These are phyloP conservation scores for Lanius collurio DNA, from an alignment of 2,113 vertebrate species.

Conservation along the genomic window DNA sequence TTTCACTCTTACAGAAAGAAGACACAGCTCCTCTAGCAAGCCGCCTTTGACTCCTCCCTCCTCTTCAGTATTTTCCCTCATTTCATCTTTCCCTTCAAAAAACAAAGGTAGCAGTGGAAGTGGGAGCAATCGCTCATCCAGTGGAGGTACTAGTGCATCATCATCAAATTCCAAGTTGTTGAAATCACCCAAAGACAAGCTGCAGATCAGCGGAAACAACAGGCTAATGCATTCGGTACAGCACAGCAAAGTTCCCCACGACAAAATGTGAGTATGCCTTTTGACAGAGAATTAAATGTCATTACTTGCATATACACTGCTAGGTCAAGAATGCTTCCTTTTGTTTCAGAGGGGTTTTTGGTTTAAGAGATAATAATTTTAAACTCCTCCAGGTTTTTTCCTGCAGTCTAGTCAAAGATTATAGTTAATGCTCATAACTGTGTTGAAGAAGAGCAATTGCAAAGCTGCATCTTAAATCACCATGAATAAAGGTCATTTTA, in stretches of 20 bases:
- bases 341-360: background rate
- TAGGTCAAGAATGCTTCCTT: background rate
- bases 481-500: background rate
- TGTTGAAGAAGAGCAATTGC: background rate
- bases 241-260: slow-evolving; percentile 83
- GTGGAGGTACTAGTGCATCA: slow-evolving; percentile 76
- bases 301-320: background rate
- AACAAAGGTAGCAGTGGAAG: slow-evolving; percentile 76
- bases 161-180: slow-evolving; percentile 88
- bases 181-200: slow-evolving; percentile 98
- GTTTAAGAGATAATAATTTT: background rate
- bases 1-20: slow-evolving; percentile 84
- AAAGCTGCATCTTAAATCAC: background rate
- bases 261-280: slow-evolving; percentile 87
- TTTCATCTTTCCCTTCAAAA: slow-evolving; percentile 83
- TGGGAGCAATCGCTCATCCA: slow-evolving; percentile 76
- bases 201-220: slow-evolving; percentile 84
- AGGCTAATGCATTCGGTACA: slow-evolving; percentile 82
- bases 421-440: background rate
- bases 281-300: background rate
- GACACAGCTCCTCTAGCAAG: slow-evolving; percentile 92
- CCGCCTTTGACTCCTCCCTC: slow-evolving; percentile 79
- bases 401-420: background rate
- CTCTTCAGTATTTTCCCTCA: slow-evolving; percentile 80
- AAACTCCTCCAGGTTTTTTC: background rate